These are phyloP conservation scores for Babyrousa celebensis DNA, from an alignment of 2,797 vertebrate species.

Conservation along the genomic window DNA sequence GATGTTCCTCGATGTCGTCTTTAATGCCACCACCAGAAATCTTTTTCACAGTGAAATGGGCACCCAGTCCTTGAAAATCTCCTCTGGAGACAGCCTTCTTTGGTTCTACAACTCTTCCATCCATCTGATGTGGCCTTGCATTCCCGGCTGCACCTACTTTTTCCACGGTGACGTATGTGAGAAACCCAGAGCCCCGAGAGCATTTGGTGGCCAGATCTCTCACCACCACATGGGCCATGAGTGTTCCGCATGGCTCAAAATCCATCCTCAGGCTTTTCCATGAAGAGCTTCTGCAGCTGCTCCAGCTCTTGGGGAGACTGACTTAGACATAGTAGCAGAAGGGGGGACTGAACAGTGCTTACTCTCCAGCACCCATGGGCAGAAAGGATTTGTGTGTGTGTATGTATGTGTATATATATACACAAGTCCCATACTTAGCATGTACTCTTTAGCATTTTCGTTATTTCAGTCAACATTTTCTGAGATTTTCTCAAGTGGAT, in stretches of 20 bases:
- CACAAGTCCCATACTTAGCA: background rate
- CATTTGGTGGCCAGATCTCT: constrained; percentile 96
- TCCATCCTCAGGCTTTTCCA: constrained; percentile 97
- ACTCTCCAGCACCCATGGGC: background rate
- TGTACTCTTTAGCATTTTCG: no score
- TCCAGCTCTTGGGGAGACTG: constrained; percentile 94
- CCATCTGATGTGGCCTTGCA: constrained; percentile 97
- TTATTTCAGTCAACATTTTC: no score
- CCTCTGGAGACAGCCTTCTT: constrained; percentile 98
- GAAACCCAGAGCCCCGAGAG: constrained; percentile 97
- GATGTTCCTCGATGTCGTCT: constrained; percentile 97
- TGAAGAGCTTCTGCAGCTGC: constrained; percentile 98
- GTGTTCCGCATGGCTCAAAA: constrained; percentile 98
- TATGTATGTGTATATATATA: background rate
- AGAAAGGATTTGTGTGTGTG: background rate
- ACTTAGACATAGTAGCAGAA: background rate
- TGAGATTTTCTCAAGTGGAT: no score
- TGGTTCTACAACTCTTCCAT: constrained; percentile 97
- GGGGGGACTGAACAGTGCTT: background rate
- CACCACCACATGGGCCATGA: constrained; percentile 99
- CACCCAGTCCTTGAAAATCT: constrained; percentile 97
- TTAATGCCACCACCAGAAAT: constrained; percentile 99
- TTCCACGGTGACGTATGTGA: constrained; percentile 95
- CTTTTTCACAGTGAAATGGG: constrained; percentile 98
- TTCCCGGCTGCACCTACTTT: constrained; percentile 97